Percentiles rank a stretch among this genome's conserved stretches.
phyloP scores from a whole-genome alignment of 2,113 vertebrate species.

The Promerops cafer region DNA sequence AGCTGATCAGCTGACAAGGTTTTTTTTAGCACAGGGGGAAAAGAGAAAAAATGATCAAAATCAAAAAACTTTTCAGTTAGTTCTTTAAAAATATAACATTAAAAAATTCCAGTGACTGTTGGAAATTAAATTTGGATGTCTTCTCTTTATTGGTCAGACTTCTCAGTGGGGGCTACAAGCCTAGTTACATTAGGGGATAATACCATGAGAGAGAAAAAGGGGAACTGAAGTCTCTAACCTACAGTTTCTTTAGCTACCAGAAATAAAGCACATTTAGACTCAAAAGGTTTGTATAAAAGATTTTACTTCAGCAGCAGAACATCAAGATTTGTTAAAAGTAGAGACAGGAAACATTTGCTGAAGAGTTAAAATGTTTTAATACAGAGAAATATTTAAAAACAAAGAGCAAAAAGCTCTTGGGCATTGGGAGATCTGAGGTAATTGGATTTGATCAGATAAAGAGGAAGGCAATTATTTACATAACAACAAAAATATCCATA shows the following conservation, averaged over 20 bases:
- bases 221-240: background rate
- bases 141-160: background rate
- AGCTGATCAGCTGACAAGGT: background rate
- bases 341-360: background rate
- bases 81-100: background rate
- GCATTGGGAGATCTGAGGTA: background rate
- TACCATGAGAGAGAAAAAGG: background rate
- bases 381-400: background rate
- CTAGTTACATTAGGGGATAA: background rate
- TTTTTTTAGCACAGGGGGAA: background rate
- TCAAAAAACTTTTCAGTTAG: background rate
- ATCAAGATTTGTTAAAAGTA: background rate
- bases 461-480: slow-evolving; percentile 19
- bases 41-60: background rate
- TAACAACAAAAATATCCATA: background rate
- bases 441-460: slow-evolving; percentile 30
- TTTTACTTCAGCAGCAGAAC: background rate
- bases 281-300: background rate
- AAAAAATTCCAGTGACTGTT: background rate
- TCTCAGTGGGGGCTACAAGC: background rate
- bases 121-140: background rate
- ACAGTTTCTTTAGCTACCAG: background rate
- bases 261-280: background rate
- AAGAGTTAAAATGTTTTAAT: background rate
- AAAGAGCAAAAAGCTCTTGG: background rate